Evolutionary conservation across 2,888 invertebrate genomes (phyloP).

Genomic region (Dyspetes luteomarginatus): DNA sequence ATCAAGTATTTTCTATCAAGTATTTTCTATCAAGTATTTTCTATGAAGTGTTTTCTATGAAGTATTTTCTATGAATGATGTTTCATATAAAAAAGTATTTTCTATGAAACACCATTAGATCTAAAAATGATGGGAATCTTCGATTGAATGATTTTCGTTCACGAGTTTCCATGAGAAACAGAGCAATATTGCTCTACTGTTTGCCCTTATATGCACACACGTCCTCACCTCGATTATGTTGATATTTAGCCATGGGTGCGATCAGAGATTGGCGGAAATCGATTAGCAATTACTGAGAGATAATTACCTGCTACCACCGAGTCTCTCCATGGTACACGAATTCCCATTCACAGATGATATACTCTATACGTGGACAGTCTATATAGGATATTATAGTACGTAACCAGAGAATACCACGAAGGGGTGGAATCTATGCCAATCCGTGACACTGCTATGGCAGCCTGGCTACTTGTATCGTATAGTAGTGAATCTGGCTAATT

Average conservation of each 20-base stretch:
- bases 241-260: conserved; percentile 72
- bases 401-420: conserved; percentile 11
- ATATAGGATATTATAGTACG: conserved; percentile 19
- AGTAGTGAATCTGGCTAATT: neutral
- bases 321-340: conserved; percentile 9
- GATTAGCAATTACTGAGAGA: conserved; percentile 77
- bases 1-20: no score
- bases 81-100: no score
- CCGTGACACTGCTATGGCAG: conserved; percentile 21
- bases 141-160: no score
- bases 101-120: no score
- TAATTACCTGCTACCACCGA: conserved; percentile 72
- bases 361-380: neutral
- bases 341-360: conserved; percentile 28
- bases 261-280: conserved; percentile 75
- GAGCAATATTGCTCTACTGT: neutral
- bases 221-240: conserved; percentile 65
- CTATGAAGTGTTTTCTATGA: no score
- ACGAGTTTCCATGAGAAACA: no score
- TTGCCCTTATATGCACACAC: neutral
- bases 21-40: no score
- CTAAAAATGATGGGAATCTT: no score
- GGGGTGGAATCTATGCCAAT: conserved; percentile 19
- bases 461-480: neutral
- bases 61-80: no score